A percentile compares a stretch with the other conserved stretches of the same genome.
These are phyloP conservation scores for Oxyteleia sp. DNA, from an alignment of 2,888 invertebrate species.

Conservation along the genomic window DNA sequence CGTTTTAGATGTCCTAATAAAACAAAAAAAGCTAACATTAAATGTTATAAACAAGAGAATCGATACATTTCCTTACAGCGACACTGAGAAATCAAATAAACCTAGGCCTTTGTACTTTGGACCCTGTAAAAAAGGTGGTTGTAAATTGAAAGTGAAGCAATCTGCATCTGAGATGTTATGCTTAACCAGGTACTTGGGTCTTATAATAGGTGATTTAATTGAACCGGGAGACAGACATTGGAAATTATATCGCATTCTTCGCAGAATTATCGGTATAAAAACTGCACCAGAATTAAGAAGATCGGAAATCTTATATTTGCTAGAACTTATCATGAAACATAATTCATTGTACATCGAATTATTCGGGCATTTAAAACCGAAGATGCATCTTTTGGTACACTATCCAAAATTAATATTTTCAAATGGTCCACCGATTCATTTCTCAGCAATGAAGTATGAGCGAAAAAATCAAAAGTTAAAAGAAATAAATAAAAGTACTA, in stretches of 20 bases:
- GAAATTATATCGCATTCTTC: neutral
- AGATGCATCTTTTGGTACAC: neutral
- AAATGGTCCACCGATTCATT: neutral
- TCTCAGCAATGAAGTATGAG: neutral
- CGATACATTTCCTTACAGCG: conserved; percentile 22
- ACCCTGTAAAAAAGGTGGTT: neutral
- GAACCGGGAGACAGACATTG: neutral
- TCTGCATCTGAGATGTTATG: neutral
- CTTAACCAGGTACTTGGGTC: conserved; percentile 5
- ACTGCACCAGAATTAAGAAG: neutral
- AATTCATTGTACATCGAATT: neutral
- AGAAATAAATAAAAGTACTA: neutral
- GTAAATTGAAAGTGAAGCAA: neutral
- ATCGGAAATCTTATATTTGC: neutral
- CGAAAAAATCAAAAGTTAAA: conserved; percentile 4
- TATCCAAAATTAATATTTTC: neutral
- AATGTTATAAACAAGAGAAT: conserved; percentile 37
- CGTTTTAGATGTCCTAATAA: conserved; percentile 33
- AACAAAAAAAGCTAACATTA: neutral
- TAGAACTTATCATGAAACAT: neutral
- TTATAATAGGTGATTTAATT: neutral
- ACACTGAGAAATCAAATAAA: conserved; percentile 10
- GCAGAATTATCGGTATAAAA: neutral
- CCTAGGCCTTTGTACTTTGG: neutral
- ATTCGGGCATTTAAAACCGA: neutral